phyloP scores from a whole-genome alignment of 2,888 invertebrate genomes.

The Lasioglossum marginatum region DNA sequence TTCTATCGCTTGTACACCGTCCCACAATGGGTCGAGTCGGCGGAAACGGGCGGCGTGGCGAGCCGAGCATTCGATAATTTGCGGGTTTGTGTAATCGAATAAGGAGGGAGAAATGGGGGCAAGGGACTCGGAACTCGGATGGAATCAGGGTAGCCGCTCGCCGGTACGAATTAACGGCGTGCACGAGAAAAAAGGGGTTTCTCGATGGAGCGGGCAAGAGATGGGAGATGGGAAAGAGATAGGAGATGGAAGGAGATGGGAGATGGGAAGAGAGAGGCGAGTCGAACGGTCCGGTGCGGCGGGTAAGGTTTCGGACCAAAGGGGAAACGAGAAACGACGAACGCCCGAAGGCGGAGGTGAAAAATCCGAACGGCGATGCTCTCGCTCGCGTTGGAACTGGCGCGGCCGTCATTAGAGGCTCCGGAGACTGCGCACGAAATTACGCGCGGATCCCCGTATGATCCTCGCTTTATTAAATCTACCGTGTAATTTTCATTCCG shows the following conservation, averaged over 20 bases:
- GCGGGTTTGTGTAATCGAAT: slow-evolving; percentile 45
- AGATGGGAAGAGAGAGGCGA: not conserved
- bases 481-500: slow-evolving; percentile 73
- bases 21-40: slow-evolving; percentile 7
- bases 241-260: not conserved
- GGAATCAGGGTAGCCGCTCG: slow-evolving; percentile 17
- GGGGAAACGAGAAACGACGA: slow-evolving; percentile 20
- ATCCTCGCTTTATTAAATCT: slow-evolving; percentile 73
- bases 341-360: slow-evolving; percentile 51
- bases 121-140: not conserved
- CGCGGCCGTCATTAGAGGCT: slow-evolving; percentile 67
- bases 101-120: slow-evolving; percentile 21
- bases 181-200: slow-evolving; percentile 14
- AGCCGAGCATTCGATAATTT: slow-evolving; percentile 42
- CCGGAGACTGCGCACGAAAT: slow-evolving; percentile 69
- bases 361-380: slow-evolving; percentile 64
- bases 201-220: not conserved
- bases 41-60: slow-evolving; percentile 16
- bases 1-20: slow-evolving; percentile 14
- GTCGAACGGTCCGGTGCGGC: not conserved
- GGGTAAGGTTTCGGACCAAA: slow-evolving; percentile 18
- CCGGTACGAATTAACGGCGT: slow-evolving; percentile 30
- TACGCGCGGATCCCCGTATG: slow-evolving; percentile 65
- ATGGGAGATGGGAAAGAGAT: not conserved
- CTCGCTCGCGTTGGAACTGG: slow-evolving; percentile 37